These are phyloP conservation scores for Pachycephala philippinensis DNA, from an alignment of 2,113 vertebrate species.

Conservation along the genomic window DNA sequence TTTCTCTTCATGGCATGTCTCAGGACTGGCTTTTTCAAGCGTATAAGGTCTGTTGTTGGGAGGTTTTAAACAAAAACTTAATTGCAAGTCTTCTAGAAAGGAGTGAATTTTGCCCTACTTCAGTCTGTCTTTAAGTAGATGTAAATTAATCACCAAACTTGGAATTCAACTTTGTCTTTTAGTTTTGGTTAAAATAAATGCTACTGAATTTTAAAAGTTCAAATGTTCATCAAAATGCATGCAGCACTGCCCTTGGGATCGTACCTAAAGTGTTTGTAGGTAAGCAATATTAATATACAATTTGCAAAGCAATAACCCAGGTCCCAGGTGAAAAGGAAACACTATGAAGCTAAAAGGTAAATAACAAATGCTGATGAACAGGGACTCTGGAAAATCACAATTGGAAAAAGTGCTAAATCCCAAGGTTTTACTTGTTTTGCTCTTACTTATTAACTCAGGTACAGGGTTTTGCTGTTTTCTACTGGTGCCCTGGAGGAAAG, in stretches of 20 bases:
- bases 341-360: conserved; percentile 34
- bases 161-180: not conserved
- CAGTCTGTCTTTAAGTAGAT: not conserved
- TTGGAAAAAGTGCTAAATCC: conserved; percentile 13
- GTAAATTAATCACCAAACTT: not conserved
- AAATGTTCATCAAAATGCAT: conserved; percentile 30
- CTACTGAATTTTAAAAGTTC: conserved; percentile 33
- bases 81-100: not conserved
- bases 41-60: not conserved
- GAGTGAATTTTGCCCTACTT: not conserved
- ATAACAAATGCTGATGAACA: conserved; percentile 38
- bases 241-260: not conserved
- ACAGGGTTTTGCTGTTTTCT: not conserved
- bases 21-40: not conserved
- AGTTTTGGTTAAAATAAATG: conserved; percentile 13
- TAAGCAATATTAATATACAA: conserved; percentile 43
- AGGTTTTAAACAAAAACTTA: not conserved
- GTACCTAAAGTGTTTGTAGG: not conserved
- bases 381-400: conserved; percentile 2
- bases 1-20: not conserved
- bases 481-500: not conserved
- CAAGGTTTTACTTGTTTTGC: conserved; percentile 34
- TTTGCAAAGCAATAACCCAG: conserved; percentile 52
- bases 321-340: conserved; percentile 29
- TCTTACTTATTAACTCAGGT: conserved; percentile 17